Evolutionary conservation across 2,797 vertebrate species (phyloP).

Genomic region (Gallinago solitaria): DNA sequence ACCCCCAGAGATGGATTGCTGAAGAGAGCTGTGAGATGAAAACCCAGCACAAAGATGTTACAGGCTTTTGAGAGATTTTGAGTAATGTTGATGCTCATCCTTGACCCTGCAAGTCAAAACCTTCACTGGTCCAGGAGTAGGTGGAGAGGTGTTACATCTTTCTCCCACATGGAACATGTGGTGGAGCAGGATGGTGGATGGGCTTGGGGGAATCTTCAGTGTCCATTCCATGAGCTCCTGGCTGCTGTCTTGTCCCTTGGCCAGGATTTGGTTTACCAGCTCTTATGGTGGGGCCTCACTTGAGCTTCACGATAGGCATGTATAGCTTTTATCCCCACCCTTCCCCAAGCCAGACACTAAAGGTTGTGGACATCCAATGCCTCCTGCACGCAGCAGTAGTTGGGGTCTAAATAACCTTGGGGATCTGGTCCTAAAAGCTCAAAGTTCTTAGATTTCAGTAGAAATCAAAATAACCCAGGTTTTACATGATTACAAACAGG

Average conservation of each 20-base stretch:
- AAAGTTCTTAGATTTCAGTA: neutral
- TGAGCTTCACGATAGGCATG: rapidly evolving
- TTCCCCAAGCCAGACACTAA: neutral
- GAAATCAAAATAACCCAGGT: neutral
- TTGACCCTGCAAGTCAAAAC: neutral
- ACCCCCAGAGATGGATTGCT: neutral
- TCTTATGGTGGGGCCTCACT: neutral
- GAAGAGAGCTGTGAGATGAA: neutral
- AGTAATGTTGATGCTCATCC: neutral
- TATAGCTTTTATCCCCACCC: neutral
- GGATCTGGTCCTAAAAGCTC: neutral
- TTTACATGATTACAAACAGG: neutral
- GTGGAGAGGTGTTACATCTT: neutral
- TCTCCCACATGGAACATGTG: rapidly evolving
- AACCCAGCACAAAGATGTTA: neutral
- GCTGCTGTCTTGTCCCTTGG: neutral
- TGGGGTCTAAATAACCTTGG: rapidly evolving
- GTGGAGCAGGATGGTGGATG: neutral
- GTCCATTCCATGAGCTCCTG: neutral
- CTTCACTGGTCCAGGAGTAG: neutral
- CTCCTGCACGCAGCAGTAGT: rapidly evolving
- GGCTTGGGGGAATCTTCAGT: neutral
- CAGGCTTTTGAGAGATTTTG: neutral
- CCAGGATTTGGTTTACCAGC: neutral
- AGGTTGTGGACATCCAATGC: neutral